Conservation (phyloP, 2,113 vertebrate genomes). For the Callorhinus ursinus region DNA sequence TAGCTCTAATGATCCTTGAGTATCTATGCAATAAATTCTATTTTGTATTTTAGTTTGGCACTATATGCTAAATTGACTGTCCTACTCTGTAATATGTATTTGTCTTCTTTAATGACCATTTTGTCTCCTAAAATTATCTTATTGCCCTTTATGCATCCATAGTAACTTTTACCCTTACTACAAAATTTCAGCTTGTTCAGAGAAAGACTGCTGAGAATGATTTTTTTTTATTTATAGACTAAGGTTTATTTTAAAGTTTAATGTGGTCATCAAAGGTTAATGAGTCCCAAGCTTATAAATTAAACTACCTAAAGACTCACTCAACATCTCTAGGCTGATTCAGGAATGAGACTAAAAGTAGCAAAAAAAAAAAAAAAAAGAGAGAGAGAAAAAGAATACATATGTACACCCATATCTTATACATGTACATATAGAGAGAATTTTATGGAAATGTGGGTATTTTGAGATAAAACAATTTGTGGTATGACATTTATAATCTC, state of each 20-base stretch:
- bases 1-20: background rate
- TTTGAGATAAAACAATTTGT: conserved; percentile 52
- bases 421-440: conserved; percentile 19
- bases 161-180: conserved; percentile 63
- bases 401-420: background rate
- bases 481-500: background rate
- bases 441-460: conserved; percentile 47
- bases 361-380: background rate
- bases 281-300: conserved; percentile 72
- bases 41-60: conserved; percentile 61
- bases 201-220: conserved; percentile 68
- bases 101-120: conserved; percentile 59
- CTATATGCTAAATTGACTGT: conserved; percentile 52
- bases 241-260: conserved; percentile 79
- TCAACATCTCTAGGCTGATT: conserved; percentile 60
- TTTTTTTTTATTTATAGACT: conserved; percentile 65
- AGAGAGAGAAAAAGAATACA: background rate
- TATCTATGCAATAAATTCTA: conserved; percentile 54
- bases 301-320: conserved; percentile 56
- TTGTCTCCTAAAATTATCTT: conserved; percentile 69
- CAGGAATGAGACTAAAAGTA: conserved; percentile 25
- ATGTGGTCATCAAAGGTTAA: conserved; percentile 77
- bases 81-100: conserved; percentile 54
- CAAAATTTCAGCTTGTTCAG: conserved; percentile 66
- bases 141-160: conserved; percentile 63